A percentile compares a stretch with the other conserved stretches of the same genome.
phyloP scores from a whole-genome alignment of 2,888 invertebrate species.

The Megalurothrips usitatus region DNA sequence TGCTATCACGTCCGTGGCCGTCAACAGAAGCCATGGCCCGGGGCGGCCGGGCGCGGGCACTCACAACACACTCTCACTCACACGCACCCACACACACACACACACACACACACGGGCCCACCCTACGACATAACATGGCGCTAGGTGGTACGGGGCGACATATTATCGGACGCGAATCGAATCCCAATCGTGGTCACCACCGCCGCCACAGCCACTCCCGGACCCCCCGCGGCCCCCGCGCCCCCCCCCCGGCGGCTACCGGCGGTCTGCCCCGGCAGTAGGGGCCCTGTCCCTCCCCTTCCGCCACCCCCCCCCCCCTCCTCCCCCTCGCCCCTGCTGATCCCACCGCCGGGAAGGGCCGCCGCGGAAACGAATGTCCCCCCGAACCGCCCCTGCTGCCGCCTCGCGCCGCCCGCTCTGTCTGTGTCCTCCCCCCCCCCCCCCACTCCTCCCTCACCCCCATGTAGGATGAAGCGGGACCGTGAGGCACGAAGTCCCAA shows the following conservation, averaged over 20 bases:
- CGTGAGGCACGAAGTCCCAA: too few relatives aligned
- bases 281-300: background rate
- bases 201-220: background rate
- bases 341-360: background rate
- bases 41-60: too few relatives aligned
- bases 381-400: background rate
- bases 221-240: too few relatives aligned
- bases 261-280: background rate
- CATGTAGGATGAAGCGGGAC: too few relatives aligned
- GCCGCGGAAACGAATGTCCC: background rate
- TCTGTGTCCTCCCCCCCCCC: background rate
- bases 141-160: background rate
- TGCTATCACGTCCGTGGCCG: too few relatives aligned
- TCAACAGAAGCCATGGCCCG: too few relatives aligned
- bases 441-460: too few relatives aligned
- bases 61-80: too few relatives aligned
- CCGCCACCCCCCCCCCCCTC: background rate
- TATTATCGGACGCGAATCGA: constrained; percentile 1
- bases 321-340: background rate
- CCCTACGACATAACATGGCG: too few relatives aligned
- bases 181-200: background rate
- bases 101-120: too few relatives aligned
- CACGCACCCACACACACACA: too few relatives aligned
- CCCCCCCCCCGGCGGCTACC: background rate
- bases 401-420: background rate